These are phyloP conservation scores for Chloromyia formosa DNA, from an alignment of 2,888 invertebrate genomes.

Conservation along the genomic window DNA sequence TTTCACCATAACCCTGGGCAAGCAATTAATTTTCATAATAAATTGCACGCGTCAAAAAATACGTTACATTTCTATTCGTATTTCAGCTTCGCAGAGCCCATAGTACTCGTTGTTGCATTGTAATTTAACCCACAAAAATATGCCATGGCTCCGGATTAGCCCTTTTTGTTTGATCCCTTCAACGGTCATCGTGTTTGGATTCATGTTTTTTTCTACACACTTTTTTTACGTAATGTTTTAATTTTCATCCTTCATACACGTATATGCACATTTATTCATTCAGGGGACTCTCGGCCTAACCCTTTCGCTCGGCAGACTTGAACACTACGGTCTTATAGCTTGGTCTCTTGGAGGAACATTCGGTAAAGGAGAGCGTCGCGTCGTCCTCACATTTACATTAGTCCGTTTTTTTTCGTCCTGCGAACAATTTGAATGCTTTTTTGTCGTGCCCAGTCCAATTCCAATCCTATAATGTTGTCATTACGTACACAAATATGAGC, in stretches of 20 bases:
- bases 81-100: neutral
- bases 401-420: slow-evolving; percentile 17
- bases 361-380: neutral
- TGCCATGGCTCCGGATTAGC: neutral
- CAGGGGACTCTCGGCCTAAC: neutral
- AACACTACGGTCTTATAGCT: neutral
- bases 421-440: slow-evolving; percentile 16
- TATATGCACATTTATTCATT: neutral
- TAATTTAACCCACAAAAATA: neutral
- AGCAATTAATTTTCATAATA: no score
- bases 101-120: neutral
- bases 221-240: neutral
- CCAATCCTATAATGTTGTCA: slow-evolving; percentile 33
- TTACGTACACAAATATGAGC: slow-evolving; percentile 21
- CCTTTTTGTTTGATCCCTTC: slow-evolving; percentile 1
- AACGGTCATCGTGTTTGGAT: slow-evolving; percentile 21
- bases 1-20: no score
- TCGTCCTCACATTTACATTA: slow-evolving; percentile 13
- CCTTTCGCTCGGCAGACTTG: neutral
- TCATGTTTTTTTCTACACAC: slow-evolving; percentile 3
- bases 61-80: neutral
- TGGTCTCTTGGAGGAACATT: neutral
- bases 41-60: neutral
- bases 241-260: neutral
- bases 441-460: slow-evolving; percentile 17